These are phyloP conservation scores for Drosophila pseudoobscura DNA, from an alignment of 1,140 invertebrate genomes.

Conservation along the genomic window DNA sequence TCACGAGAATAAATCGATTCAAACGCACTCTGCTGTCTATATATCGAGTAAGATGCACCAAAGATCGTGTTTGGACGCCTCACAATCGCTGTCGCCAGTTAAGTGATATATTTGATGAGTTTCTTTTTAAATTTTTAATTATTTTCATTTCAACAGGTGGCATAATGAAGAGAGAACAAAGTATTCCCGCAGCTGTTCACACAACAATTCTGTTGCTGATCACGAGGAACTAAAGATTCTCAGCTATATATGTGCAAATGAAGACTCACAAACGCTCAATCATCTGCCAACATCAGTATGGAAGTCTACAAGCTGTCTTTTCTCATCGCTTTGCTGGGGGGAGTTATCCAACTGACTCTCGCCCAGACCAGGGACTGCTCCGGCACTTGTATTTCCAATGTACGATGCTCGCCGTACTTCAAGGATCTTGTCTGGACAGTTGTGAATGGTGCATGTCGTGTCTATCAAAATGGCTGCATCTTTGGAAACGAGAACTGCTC, in stretches of 20 bases:
- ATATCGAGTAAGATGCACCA: background rate
- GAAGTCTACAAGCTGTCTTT: conserved; percentile 19
- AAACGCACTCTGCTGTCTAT: background rate
- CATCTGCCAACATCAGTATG: background rate
- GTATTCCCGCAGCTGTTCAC: conserved; percentile 21
- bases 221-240: conserved; percentile 11
- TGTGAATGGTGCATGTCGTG: conserved; percentile 30
- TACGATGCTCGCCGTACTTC: conserved; percentile 40
- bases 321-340: conserved; percentile 4
- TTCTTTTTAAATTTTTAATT: background rate
- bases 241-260: background rate
- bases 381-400: conserved; percentile 11
- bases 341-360: conserved; percentile 7
- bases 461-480: conserved; percentile 55
- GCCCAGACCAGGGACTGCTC: conserved; percentile 30
- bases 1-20: too few relatives aligned
- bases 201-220: conserved; percentile 16
- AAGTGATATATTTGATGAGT: conserved; percentile 15
- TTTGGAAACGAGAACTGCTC: conserved; percentile 46
- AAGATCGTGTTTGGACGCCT: background rate
- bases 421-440: conserved; percentile 43
- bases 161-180: conserved; percentile 1
- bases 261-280: conserved; percentile 15
- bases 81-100: conserved; percentile 8
- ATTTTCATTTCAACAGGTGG: conserved; percentile 5